Conservation (phyloP, 1,140 invertebrate species). For the Holcopasites calliopsidis region DNA sequence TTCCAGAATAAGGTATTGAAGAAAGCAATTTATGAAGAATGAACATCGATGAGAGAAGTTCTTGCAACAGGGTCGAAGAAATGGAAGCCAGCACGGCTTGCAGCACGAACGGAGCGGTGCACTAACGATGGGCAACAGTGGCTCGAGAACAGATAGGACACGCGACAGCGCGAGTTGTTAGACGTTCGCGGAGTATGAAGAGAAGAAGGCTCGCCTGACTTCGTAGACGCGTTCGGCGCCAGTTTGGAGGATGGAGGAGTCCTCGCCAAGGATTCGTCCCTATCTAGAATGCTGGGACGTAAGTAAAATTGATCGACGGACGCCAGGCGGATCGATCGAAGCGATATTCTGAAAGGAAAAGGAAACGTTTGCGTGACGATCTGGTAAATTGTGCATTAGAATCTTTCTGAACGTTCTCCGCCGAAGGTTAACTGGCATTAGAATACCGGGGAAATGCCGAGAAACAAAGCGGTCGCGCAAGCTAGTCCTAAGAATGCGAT, state of each 20-base stretch:
- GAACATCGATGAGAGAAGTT: not conserved
- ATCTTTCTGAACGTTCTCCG: no score
- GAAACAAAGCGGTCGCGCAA: not conserved
- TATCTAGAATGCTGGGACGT: constrained; percentile 79
- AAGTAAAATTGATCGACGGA: constrained; percentile 56
- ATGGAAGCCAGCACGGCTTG: not conserved
- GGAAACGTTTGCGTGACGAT: no score
- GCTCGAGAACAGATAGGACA: constrained; percentile 6
- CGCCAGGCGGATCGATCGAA: no score
- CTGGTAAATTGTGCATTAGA: no score
- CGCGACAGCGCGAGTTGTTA: not conserved
- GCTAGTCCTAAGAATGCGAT: not conserved
- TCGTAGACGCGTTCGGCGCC: constrained; percentile 30
- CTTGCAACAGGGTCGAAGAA: not conserved
- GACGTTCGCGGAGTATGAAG: constrained; percentile 59
- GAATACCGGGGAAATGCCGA: not conserved
- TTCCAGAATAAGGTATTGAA: not conserved
- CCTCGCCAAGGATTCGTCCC: constrained; percentile 75
- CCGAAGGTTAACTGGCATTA: not conserved
- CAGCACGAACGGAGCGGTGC: not conserved
- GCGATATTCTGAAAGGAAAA: no score
- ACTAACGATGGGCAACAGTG: constrained; percentile 23
- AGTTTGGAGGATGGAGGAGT: constrained; percentile 70
- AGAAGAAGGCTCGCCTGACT: constrained; percentile 65
- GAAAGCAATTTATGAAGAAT: not conserved